phyloP scores from a whole-genome alignment of 2,797 vertebrate species.

The Sciurus vulgaris region DNA sequence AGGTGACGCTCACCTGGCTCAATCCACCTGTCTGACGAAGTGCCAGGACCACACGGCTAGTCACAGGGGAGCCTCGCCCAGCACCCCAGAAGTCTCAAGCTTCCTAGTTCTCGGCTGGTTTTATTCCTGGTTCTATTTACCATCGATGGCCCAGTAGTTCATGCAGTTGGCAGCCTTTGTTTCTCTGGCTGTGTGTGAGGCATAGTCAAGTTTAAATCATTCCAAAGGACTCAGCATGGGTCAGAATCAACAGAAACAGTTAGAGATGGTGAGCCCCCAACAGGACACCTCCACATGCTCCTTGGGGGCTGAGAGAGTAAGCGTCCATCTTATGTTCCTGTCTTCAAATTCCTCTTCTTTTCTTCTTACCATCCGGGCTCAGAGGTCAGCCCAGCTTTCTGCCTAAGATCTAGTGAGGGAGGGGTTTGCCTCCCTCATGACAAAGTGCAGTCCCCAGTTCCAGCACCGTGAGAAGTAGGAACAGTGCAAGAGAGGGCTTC shows the following conservation, averaged over 20 bases:
- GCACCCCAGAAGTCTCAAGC: not conserved
- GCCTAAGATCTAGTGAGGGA: not conserved
- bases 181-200: not conserved
- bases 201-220: not conserved
- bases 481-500: too few relatives aligned
- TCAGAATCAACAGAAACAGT: not conserved
- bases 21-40: not conserved
- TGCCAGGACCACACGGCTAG: not conserved
- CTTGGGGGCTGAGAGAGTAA: fast-evolving
- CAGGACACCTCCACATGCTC: fast-evolving
- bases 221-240: not conserved
- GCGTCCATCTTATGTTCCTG: not conserved
- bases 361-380: not conserved
- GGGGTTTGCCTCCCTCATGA: not conserved
- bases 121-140: not conserved
- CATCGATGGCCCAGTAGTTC: not conserved
- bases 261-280: not conserved
- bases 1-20: not conserved
- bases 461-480: not conserved
- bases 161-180: not conserved
- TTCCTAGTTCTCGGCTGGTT: not conserved
- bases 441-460: not conserved
- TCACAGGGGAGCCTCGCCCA: not conserved
- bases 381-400: not conserved
- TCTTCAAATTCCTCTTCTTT: not conserved